Percentiles rank a stretch among this genome's conserved stretches.
Evolutionary conservation across 2,888 invertebrate species (phyloP).

Genomic region (Syritta pipiens): DNA sequence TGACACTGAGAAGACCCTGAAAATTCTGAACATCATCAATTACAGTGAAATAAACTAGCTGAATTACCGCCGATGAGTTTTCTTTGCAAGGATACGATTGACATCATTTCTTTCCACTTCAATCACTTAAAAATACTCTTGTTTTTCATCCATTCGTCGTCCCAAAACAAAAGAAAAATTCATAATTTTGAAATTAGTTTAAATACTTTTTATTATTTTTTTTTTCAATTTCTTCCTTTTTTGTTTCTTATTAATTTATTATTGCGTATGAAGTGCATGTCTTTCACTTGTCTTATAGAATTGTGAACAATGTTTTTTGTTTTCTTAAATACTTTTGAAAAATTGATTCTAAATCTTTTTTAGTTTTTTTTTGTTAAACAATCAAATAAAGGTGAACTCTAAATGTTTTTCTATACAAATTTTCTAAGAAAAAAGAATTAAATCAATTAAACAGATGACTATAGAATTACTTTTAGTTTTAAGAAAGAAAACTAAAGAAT

Average conservation of each 20-base stretch:
- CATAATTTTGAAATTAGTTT: conserved; percentile 27
- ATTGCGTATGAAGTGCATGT: conserved; percentile 47
- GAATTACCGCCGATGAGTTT: too few species aligned
- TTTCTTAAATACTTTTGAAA: neutral
- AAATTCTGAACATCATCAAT: too few species aligned
- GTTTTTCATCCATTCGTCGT: neutral
- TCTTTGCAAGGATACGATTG: too few species aligned
- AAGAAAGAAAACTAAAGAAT: neutral
- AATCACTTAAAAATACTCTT: neutral
- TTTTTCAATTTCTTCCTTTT: too few species aligned
- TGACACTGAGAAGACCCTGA: too few species aligned
- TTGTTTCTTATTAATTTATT: too few species aligned
- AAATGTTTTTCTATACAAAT: conserved; percentile 17
- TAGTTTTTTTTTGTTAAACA: conserved; percentile 8
- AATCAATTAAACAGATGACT: neutral
- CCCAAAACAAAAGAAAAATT: neutral
- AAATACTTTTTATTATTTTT: conserved; percentile 44
- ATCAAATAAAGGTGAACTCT: neutral
- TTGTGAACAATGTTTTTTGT: conserved; percentile 19
- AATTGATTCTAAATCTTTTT: conserved; percentile 18
- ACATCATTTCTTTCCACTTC: neutral
- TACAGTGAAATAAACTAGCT: too few species aligned
- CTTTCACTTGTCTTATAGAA: conserved; percentile 27
- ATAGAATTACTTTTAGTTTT: neutral
- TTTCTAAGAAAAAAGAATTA: neutral